phyloP scores from a whole-genome alignment of 2,797 vertebrate genomes.

The Podarcis siculus region DNA sequence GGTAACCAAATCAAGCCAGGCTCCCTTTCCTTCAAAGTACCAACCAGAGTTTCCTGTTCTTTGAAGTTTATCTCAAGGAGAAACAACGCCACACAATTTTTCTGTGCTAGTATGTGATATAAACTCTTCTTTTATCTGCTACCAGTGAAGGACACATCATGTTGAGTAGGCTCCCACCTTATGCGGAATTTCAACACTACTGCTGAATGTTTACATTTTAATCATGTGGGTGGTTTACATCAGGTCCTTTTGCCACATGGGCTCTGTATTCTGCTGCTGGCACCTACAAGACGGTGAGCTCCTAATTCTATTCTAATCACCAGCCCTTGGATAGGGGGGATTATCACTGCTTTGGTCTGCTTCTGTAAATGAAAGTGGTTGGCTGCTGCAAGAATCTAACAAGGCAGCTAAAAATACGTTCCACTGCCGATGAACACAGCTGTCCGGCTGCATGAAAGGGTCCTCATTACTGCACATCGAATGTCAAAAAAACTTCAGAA shows the following conservation, averaged over 20 bases:
- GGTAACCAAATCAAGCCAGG: not conserved
- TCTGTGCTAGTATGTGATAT: not conserved
- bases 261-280: not conserved
- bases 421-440: not conserved
- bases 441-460: not conserved
- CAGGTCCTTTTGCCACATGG: not conserved
- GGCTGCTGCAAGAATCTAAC: not conserved
- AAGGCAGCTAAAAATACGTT: not conserved
- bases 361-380: not conserved
- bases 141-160: not conserved
- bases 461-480: not conserved
- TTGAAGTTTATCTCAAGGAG: not conserved
- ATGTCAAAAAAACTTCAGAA: conserved; percentile 62
- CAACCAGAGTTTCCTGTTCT: not conserved
- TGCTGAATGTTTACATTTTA: not conserved
- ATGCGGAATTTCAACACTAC: not conserved
- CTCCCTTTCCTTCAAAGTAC: not conserved
- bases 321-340: not conserved
- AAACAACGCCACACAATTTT: not conserved
- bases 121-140: not conserved
- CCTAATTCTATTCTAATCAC: not conserved
- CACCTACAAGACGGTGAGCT: not conserved
- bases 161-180: not conserved
- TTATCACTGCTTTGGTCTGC: not conserved
- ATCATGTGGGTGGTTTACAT: not conserved